Evolutionary conservation across 1,140 invertebrate genomes (phyloP), one percentile per base, ranked within the genome.

Genomic region (Pogonomyrmex californicus): DNA sequence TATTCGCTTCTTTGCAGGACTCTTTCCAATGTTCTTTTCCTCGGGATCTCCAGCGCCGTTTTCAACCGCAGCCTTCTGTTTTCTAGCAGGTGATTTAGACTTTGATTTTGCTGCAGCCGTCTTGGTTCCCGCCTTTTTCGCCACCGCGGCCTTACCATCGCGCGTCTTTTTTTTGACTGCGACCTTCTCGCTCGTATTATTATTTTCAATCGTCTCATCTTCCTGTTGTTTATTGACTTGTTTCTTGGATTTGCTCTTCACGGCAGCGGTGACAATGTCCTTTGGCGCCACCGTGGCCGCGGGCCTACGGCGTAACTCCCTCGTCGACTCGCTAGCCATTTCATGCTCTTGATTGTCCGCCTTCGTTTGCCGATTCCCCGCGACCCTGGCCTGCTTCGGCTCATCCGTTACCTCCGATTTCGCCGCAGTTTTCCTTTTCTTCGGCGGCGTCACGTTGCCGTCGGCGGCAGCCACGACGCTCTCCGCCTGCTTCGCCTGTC

Each of bases 401-500:
- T 60, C 2, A 1, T 51, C 81, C 7, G 41, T 7, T 0, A 36
- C 41, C 7, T 12, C 4, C 6, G 9, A 36, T 33, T 88, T 90
- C 1, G 41, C 17, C 0, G 12, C 30, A 1, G 7, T 12, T 33
- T 66, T 90, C 36, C 30, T 90, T 41, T 41, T 90, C n/a, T 85
- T 90, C n/a, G 85, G 56, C 0, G 77, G 58, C 10, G 85, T 70
- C 1, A 44, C 44, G 33, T 71, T 68, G 30, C 58, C 77, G 41
- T 87, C 65, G 4, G 77, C 77, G 6, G 33, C 30, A 4, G n/a
- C 86, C 7, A 60, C 62, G 14, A 44, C 30, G 54, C 33, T 49
- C 44, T 86, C 83, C n/a, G 51, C 17, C 47, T 77, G 83, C 36
- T 86, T 90, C 3, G 10, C 33, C 38, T 56, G 6, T 44, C 70